Evolutionary conservation across 2,888 invertebrate genomes (phyloP).

Genomic region (Mellilla xanthometata): DNA sequence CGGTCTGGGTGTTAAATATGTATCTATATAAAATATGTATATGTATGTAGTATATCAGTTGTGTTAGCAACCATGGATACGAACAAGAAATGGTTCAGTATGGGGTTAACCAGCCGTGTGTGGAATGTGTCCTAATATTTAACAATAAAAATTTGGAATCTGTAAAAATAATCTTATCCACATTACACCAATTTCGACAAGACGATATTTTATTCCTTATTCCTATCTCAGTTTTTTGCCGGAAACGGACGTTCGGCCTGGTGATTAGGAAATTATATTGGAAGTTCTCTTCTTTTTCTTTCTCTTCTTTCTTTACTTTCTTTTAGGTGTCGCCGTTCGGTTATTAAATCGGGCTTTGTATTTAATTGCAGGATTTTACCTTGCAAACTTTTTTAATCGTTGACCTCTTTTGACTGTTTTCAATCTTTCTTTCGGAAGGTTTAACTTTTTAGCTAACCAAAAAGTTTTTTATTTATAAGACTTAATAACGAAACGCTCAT

Average conservation of each 20-base stretch:
- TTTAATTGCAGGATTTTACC: constrained; percentile 61
- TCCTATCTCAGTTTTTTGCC: constrained; percentile 66
- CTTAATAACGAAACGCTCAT: no score
- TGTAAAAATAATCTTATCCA: constrained; percentile 47
- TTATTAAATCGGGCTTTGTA: constrained; percentile 77
- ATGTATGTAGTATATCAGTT: no score
- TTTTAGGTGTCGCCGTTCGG: constrained; percentile 71
- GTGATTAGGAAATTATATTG: constrained; percentile 81
- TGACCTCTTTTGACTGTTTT: constrained; percentile 27
- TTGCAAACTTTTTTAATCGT: constrained; percentile 39
- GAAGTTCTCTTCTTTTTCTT: constrained; percentile 55
- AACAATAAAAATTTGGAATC: no score
- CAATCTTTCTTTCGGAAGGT: not conserved
- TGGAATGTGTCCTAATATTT: no score
- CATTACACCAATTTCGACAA: constrained; percentile 51
- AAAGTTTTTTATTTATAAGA: no score
- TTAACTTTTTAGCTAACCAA: no score
- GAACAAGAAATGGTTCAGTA: no score
- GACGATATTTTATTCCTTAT: constrained; percentile 46
- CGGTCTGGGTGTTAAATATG: no score
- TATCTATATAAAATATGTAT: no score
- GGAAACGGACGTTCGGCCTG: constrained; percentile 77
- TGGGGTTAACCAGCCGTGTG: no score
- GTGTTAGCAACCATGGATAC: no score
- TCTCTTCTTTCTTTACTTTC: constrained; percentile 25